Conservation (phyloP, 2,797 vertebrate genomes). For the Steatocranus sp. region DNA sequence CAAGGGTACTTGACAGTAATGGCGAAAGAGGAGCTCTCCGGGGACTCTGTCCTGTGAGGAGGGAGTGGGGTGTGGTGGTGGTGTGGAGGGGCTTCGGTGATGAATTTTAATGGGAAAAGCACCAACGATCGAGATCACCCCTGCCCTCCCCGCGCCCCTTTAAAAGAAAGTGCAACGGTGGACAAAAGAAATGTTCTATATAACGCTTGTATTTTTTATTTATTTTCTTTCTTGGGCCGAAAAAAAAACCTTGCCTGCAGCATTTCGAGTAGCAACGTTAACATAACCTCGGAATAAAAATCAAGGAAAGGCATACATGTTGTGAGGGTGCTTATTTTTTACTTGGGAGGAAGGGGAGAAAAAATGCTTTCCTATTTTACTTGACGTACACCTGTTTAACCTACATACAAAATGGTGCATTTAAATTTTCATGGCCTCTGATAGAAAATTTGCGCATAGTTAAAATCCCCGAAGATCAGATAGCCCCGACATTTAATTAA, state of each 20-base stretch:
- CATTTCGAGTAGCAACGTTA: conserved; percentile 1
- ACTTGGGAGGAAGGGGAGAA: background rate
- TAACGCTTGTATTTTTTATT: conserved; percentile 18
- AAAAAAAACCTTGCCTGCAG: conserved; percentile 22
- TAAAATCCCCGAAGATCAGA: conserved; percentile 38
- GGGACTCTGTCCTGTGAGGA: conserved; percentile 82
- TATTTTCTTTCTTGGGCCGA: background rate
- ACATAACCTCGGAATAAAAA: background rate
- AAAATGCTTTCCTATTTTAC: background rate
- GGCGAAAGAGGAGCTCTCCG: conserved; percentile 90
- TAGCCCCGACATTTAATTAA: conserved; percentile 45
- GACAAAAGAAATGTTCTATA: conserved; percentile 77
- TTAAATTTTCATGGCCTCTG: conserved; percentile 10
- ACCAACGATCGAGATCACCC: conserved; percentile 69
- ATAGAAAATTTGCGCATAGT: conserved; percentile 31
- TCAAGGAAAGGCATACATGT: background rate
- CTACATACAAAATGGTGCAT: background rate
- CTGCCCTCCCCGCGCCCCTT: background rate
- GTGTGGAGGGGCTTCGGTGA: conserved; percentile 61
- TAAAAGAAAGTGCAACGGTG: conserved; percentile 58
- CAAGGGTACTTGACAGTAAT: conserved; percentile 99
- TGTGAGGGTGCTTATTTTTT: background rate
- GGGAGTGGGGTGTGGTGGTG: conserved; percentile 11
- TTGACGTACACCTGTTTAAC: background rate
- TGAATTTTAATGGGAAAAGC: conserved; percentile 89